Conservation (phyloP, 2,113 vertebrate species). For the Brevimyrus niger region DNA sequence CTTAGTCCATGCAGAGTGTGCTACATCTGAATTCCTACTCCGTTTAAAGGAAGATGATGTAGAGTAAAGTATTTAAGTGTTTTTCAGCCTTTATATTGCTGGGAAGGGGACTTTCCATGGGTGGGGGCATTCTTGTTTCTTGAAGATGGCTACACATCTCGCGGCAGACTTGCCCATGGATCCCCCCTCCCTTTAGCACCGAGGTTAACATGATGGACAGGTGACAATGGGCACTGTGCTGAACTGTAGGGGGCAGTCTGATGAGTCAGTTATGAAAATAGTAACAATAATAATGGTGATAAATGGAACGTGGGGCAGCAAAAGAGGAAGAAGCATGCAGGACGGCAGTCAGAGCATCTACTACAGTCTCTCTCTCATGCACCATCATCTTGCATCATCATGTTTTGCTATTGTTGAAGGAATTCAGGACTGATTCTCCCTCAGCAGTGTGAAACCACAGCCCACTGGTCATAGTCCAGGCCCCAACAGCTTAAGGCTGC, state of each 20-base stretch:
- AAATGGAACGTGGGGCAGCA: neutral
- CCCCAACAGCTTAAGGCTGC: neutral
- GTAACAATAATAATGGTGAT: neutral
- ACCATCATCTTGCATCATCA: neutral
- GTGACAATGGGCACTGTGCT: neutral
- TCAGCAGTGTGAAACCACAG: neutral
- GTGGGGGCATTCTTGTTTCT: neutral
- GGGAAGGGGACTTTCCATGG: neutral
- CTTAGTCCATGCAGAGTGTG: neutral
- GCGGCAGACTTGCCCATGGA: neutral
- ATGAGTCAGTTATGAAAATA: neutral
- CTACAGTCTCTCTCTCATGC: neutral
- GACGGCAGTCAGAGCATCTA: neutral
- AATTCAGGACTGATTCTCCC: neutral
- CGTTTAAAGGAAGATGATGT: neutral
- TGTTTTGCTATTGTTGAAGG: neutral
- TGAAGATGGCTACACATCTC: neutral
- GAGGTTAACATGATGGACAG: neutral
- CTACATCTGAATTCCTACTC: neutral
- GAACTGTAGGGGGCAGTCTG: neutral
- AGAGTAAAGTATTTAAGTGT: neutral
- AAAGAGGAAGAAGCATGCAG: neutral
- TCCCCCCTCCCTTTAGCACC: neutral
- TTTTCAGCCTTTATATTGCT: neutral
- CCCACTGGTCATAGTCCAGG: neutral